Conservation (phyloP, 2,113 vertebrate species). For the Hepsetus odoe region DNA sequence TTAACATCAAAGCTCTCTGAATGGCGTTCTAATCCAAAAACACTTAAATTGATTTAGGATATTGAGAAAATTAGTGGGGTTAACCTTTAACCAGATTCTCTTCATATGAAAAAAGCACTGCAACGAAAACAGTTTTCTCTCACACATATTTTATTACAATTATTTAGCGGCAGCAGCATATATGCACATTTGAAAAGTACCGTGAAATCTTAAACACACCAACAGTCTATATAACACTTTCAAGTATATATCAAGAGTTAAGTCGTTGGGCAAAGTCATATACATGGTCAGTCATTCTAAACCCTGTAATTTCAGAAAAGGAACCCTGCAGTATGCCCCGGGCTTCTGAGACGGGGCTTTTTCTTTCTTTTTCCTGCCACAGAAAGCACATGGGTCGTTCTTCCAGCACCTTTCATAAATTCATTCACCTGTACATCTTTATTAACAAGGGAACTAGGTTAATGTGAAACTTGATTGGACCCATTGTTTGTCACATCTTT, state of each 20-base stretch:
- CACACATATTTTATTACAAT: not conserved
- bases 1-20: too few species aligned
- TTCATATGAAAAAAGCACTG: not conserved
- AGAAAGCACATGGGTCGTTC: not conserved
- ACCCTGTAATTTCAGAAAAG: slow-evolving; percentile 12
- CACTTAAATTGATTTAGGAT: too few species aligned
- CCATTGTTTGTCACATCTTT: not conserved
- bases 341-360: not conserved
- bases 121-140: not conserved
- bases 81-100: not conserved
- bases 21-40: too few species aligned
- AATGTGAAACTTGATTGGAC: slow-evolving; percentile 4
- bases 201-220: slow-evolving; percentile 2
- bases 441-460: not conserved
- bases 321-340: not conserved
- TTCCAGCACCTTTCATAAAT: slow-evolving; percentile 30
- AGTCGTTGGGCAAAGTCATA: slow-evolving; percentile 8
- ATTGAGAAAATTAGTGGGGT: too few species aligned
- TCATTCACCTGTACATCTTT: slow-evolving; percentile 14
- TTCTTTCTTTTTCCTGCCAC: not conserved
- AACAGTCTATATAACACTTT: slow-evolving; percentile 32
- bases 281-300: not conserved
- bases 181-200: slow-evolving; percentile 26
- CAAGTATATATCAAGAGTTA: slow-evolving; percentile 16
- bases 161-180: slow-evolving; percentile 40